phyloP scores from a whole-genome alignment of 1,140 invertebrate genomes.

The Fopius arisanus region DNA sequence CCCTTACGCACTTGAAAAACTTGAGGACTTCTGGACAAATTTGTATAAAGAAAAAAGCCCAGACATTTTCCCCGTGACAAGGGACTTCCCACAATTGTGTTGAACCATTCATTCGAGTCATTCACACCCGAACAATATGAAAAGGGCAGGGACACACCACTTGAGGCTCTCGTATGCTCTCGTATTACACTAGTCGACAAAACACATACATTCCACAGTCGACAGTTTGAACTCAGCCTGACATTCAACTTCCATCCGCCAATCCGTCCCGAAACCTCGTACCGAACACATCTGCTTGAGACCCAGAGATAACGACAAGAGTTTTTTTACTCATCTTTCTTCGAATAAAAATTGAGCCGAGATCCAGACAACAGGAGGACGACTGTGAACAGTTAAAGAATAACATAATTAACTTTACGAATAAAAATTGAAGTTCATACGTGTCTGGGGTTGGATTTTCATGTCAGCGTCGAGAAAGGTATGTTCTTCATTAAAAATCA shows the following conservation, averaged over 20 bases:
- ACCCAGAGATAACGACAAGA: background rate
- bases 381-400: background rate
- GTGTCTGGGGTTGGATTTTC: too few species aligned
- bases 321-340: background rate
- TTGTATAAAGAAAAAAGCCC: too few species aligned
- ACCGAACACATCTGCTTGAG: background rate
- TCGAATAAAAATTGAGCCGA: background rate
- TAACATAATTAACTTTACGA: background rate
- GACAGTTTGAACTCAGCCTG: background rate
- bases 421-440: too few species aligned
- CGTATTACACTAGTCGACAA: constrained; percentile 4
- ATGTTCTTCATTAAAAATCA: too few species aligned
- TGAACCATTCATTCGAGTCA: too few species aligned
- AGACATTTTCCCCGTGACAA: too few species aligned
- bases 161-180: background rate
- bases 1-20: too few species aligned
- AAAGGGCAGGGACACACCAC: background rate
- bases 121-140: background rate
- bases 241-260: background rate
- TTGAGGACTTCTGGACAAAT: too few species aligned
- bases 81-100: too few species aligned
- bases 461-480: too few species aligned
- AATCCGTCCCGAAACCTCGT: background rate
- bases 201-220: background rate
- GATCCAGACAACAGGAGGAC: background rate